Evolutionary conservation across 2,113 vertebrate species (phyloP).

Genomic region (Pionites leucogaster): DNA sequence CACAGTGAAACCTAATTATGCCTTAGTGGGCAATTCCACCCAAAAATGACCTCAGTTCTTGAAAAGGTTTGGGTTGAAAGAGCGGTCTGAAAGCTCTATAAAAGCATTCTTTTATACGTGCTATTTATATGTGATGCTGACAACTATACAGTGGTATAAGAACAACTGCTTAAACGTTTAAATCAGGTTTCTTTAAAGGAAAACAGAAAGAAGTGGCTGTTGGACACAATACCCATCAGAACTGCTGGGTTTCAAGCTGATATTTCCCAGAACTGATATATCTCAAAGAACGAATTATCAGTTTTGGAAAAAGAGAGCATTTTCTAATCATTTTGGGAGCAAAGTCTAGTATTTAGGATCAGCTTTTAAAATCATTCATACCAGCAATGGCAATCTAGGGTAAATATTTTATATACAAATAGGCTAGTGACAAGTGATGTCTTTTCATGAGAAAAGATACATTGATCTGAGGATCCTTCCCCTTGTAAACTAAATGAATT

Average conservation of each 20-base stretch:
- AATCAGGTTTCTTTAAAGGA: not conserved
- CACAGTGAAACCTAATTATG: not conserved
- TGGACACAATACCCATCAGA: not conserved
- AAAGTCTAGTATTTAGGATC: not conserved
- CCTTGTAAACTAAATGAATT: not conserved
- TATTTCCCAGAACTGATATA: not conserved
- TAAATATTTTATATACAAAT: not conserved
- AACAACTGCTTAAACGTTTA: not conserved
- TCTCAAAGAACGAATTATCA: not conserved
- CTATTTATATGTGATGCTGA: not conserved
- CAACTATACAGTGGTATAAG: not conserved
- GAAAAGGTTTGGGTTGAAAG: not conserved
- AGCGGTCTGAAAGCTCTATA: not conserved
- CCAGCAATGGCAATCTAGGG: not conserved
- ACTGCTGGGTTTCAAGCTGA: not conserved
- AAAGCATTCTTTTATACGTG: not conserved
- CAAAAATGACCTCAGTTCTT: not conserved
- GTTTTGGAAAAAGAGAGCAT: not conserved
- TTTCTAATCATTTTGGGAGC: not conserved
- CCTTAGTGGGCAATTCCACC: not conserved
- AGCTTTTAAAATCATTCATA: not conserved
- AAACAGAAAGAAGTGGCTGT: not conserved
- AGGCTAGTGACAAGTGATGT: not conserved
- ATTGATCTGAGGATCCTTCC: not conserved
- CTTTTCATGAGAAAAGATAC: not conserved